These are phyloP conservation scores for Dicerorhinus sumatrensis DNA, from an alignment of 2,113 vertebrate species.

Conservation along the genomic window DNA sequence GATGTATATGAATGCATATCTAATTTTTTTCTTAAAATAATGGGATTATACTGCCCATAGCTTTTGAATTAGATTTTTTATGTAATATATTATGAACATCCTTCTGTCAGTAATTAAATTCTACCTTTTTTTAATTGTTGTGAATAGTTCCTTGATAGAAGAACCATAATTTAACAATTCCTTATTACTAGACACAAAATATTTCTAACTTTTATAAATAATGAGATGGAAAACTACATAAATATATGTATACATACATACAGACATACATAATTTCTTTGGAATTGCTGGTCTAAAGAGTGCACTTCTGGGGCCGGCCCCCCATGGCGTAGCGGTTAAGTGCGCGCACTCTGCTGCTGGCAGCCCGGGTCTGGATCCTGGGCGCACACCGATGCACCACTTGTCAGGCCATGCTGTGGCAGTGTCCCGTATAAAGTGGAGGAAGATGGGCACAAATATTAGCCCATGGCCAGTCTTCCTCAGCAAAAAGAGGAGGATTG, in stretches of 20 bases:
- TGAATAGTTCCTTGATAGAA: slow-evolving; percentile 28
- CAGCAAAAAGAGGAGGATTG: no score
- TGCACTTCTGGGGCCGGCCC: background rate
- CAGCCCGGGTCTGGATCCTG: no score
- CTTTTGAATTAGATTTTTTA: background rate
- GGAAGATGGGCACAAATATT: no score
- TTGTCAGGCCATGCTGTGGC: no score
- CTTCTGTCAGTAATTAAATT: background rate
- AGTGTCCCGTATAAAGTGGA: no score
- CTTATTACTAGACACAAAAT: slow-evolving; percentile 15
- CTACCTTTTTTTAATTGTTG: background rate
- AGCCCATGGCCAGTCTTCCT: no score
- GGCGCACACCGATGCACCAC: no score
- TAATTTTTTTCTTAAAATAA: background rate
- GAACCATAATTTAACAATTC: background rate
- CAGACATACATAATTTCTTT: background rate
- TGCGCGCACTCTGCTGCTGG: no score
- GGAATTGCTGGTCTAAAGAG: background rate
- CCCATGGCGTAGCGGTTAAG: no score
- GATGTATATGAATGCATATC: background rate
- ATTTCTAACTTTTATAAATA: slow-evolving; percentile 39
- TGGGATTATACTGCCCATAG: background rate
- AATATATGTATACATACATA: background rate
- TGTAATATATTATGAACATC: background rate
- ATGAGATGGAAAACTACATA: background rate